Evolutionary conservation across 2,888 invertebrate species (phyloP).

Genomic region (Hypena proboscidalis): DNA sequence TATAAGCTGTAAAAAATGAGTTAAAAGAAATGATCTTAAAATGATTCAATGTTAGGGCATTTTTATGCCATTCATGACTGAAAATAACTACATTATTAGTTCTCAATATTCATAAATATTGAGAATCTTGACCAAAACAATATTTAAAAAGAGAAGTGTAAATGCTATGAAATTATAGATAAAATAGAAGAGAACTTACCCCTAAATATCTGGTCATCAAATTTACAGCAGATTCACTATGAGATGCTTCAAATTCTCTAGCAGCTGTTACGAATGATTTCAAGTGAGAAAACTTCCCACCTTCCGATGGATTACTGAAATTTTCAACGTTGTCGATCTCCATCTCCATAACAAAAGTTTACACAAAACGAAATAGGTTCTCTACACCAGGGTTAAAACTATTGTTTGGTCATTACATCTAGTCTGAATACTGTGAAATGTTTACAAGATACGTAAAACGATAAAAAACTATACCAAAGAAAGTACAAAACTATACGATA

Average conservation of each 20-base stretch:
- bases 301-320: slow-evolving; percentile 60
- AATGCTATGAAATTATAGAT: too few relatives aligned
- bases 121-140: too few relatives aligned
- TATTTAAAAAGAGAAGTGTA: too few relatives aligned
- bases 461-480: slow-evolving; percentile 31
- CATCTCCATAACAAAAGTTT: slow-evolving; percentile 58
- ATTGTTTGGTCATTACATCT: neutral
- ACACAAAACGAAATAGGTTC: slow-evolving; percentile 11
- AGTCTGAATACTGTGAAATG: slow-evolving; percentile 13
- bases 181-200: too few relatives aligned
- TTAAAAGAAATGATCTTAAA: too few relatives aligned
- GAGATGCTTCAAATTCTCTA: slow-evolving; percentile 81
- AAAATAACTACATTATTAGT: too few relatives aligned
- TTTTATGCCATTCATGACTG: too few relatives aligned
- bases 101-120: too few relatives aligned
- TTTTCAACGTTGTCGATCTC: slow-evolving; percentile 73
- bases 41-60: too few relatives aligned
- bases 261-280: slow-evolving; percentile 83
- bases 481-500: slow-evolving; percentile 28
- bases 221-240: slow-evolving; percentile 79
- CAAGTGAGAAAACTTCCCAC: slow-evolving; percentile 74
- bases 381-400: neutral
- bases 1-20: slow-evolving; percentile 86
- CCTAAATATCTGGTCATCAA: slow-evolving; percentile 82
- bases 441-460: too few relatives aligned